Conservation (phyloP, 2,888 invertebrate genomes). For the Xestobium rufovillosum region DNA sequence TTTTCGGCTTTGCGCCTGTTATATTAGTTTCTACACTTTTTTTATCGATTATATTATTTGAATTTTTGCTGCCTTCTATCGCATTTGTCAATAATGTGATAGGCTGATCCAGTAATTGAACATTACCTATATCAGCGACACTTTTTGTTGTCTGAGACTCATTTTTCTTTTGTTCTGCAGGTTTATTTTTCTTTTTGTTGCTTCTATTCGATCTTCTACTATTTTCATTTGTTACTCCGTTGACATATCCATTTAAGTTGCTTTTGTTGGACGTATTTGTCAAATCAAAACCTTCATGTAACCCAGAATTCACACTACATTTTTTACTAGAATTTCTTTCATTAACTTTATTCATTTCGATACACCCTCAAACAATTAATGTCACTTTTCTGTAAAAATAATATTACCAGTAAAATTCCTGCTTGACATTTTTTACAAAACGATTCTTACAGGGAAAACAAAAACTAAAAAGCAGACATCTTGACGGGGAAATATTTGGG, state of each 20-base stretch:
- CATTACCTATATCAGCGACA: constrained; percentile 9
- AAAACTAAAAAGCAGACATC: constrained; percentile 28
- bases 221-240: constrained; percentile 23
- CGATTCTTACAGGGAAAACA: too few species aligned
- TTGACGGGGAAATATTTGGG: too few species aligned
- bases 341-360: constrained; percentile 2
- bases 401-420: too few species aligned
- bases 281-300: too few species aligned
- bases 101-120: constrained; percentile 7
- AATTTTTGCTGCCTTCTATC: too few species aligned
- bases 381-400: too few species aligned
- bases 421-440: too few species aligned
- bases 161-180: constrained; percentile 20
- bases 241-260: constrained; percentile 27
- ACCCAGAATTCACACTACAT: background rate
- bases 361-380: too few species aligned
- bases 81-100: background rate
- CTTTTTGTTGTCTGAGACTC: constrained; percentile 15
- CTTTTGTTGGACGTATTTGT: constrained; percentile 20
- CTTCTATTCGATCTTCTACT: too few species aligned
- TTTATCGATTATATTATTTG: constrained; percentile 9
- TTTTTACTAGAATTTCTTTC: background rate
- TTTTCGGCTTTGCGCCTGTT: constrained; percentile 12
- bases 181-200: constrained; percentile 15
- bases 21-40: constrained; percentile 19